Conservation (phyloP, 2,113 vertebrate species). For the Pholis gunnellus region DNA sequence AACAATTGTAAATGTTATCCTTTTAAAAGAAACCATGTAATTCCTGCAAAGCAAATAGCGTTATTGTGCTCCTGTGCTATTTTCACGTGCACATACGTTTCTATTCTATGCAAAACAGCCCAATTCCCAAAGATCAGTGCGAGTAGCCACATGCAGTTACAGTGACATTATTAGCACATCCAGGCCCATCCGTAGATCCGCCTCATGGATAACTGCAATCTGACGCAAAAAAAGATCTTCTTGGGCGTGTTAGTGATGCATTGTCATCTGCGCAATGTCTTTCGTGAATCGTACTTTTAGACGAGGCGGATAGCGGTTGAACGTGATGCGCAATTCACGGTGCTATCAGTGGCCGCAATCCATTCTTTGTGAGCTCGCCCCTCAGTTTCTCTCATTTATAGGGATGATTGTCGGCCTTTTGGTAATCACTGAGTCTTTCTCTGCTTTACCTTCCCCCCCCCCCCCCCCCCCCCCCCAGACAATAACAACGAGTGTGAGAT, state of each 20-base stretch:
- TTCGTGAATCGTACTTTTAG: background rate
- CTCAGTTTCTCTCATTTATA: background rate
- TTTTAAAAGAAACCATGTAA: background rate
- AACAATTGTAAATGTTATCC: too few species aligned
- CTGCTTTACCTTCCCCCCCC: background rate
- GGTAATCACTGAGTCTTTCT: background rate
- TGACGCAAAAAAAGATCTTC: background rate
- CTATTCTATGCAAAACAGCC: background rate
- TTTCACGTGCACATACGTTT: background rate
- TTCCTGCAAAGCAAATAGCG: background rate
- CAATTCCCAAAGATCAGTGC: too few species aligned
- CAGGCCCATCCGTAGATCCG: too few species aligned
- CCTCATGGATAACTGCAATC: background rate
- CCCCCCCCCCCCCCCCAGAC: constrained; percentile 64
- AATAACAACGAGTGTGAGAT: constrained; percentile 80
- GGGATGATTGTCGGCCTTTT: background rate
- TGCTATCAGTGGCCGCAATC: background rate
- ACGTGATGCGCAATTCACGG: background rate
- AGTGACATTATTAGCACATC: background rate
- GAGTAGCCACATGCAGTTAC: background rate
- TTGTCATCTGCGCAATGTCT: background rate
- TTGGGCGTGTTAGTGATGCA: background rate
- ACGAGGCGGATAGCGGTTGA: background rate
- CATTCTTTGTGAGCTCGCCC: background rate
- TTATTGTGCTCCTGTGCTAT: background rate